Base-by-base conservation (phyloP, 2,888 invertebrate species). In the Pterobdella sp. region DNA sequence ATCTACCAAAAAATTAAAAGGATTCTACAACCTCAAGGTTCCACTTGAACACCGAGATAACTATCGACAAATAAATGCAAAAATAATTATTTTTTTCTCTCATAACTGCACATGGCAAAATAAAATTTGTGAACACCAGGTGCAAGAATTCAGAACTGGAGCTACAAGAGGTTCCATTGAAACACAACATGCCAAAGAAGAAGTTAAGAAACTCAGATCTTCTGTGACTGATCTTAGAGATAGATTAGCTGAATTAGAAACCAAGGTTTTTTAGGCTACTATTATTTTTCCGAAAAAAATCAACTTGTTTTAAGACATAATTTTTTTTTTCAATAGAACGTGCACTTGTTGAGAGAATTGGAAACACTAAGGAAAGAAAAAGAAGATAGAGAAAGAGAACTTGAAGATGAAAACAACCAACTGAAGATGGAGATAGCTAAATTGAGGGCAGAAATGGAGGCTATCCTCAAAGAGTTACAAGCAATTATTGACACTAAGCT, bases 1-100 rank as follows among this genome's bases (percentile, higher is more conserved):
- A n/a, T n/a, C n/a, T n/a, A n/a, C n/a, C n/a, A n/a, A n/a, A n/a
- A n/a, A n/a, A n/a, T n/a, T n/a, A n/a, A n/a, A 86, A 76, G 81
- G 82, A 69, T 85, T 84, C 83, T 86, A 86, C 82, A 84, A 85
- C 78, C 81, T 85, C 73, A 86, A 85, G 84, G 85, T 85, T 49
- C 52, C 14, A 49, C n/a, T 49, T 49, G n/a, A n/a, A n/a, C n/a
- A n/a, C n/a, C n/a, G n/a, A n/a, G n/a, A n/a, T n/a, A n/a, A n/a
- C 1, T 31, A 10, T 7, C 7, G 1, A 14, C 18, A 18, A 42
- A 14, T 42, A 14, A 42, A 42, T 14, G 18, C 7, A 42, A 42
- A 7, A 42, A 42, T 42, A 18, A 42, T 42, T 18, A 42, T 42
- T 42, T 31, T 64, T 32, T 64, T 32, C 29, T 64, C 64, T 1